Base-by-base conservation (phyloP, 1,140 invertebrate genomes). In the Platorchestia sp. region DNA sequence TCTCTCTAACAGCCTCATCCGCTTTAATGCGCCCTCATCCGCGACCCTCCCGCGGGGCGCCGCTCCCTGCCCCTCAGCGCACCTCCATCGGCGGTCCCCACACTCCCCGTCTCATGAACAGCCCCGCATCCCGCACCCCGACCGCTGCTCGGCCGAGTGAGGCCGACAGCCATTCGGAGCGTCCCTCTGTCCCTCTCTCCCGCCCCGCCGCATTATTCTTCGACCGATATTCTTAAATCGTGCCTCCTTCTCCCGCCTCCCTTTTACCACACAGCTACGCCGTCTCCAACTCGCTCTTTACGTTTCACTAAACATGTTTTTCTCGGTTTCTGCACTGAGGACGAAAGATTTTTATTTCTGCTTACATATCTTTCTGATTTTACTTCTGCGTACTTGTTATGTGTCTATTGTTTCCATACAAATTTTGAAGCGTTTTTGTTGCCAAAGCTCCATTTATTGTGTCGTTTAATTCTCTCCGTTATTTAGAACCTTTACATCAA, bases 181-280 rank as follows among this genome's bases (percentile, higher is more conserved):
- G 59, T 10, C 59, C 59, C 59, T 36, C 59, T 10, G 3, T 75
- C 47, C 27, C 59, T 27, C 27, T 10, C 59, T 27, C 59, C 59
- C 59, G 14, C 14, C 59, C 59, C 59, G 59, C 59, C 59, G 59
- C 59, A 75, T 75, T 75, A 75, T 75, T 75, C 59, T 75, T 75
- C 59, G 59, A 75, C 59, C 59, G 59, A 75, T 75, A 75, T 75
- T 75, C 59, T 75, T 75, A 75, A 75, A 75, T 75, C 59, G 59
- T 75, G 59, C 59, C 59, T 75, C 59, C 10, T 75, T 75, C 59
- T 75, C 59, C 59, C 7, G 59, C 59, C 36, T 51, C 59, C 14
- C 14, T 75, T 75, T 75, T 75, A 75, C 59, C 59, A 27, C 59
- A 75, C 59, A 36, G 59, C 59, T 75, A 75, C 59, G 59, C 14